Conservation (phyloP, 2,113 vertebrate genomes). For the Gyps fulvus region DNA sequence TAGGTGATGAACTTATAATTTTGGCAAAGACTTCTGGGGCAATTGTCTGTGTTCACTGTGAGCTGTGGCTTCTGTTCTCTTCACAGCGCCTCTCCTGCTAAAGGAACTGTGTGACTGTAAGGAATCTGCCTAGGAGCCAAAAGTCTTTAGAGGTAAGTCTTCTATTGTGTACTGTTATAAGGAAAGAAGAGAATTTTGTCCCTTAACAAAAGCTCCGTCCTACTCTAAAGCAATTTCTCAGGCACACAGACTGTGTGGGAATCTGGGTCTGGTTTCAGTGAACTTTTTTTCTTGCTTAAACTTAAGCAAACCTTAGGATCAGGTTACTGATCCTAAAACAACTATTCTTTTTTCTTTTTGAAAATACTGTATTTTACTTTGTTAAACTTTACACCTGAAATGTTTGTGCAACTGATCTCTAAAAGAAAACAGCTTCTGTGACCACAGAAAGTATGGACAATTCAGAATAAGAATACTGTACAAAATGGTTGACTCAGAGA, state of each 20-base stretch:
- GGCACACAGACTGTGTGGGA: neutral
- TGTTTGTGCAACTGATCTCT: neutral
- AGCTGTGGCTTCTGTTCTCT: neutral
- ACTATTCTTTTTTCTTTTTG: neutral
- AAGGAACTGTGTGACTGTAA: neutral
- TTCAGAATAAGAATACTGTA: neutral
- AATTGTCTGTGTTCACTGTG: neutral
- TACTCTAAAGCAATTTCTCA: neutral
- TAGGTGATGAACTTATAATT: neutral
- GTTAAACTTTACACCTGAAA: neutral
- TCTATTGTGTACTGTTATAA: neutral
- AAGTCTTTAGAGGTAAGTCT: neutral
- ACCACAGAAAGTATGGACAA: neutral
- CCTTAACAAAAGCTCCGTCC: neutral
- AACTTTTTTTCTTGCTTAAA: neutral
- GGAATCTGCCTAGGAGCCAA: neutral
- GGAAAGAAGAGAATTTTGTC: neutral
- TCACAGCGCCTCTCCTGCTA: neutral
- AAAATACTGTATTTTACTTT: slow-evolving; percentile 24
- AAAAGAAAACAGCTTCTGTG: neutral
- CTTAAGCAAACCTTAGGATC: neutral
- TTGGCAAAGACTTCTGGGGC: neutral
- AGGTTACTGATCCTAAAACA: slow-evolving; percentile 11
- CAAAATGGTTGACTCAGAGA: neutral
- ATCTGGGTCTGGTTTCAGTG: neutral